A percentile compares a stretch with the other conserved stretches of the same genome.
phyloP scores from a whole-genome alignment of 2,888 invertebrate species.

The Cryptocephalus primarius region DNA sequence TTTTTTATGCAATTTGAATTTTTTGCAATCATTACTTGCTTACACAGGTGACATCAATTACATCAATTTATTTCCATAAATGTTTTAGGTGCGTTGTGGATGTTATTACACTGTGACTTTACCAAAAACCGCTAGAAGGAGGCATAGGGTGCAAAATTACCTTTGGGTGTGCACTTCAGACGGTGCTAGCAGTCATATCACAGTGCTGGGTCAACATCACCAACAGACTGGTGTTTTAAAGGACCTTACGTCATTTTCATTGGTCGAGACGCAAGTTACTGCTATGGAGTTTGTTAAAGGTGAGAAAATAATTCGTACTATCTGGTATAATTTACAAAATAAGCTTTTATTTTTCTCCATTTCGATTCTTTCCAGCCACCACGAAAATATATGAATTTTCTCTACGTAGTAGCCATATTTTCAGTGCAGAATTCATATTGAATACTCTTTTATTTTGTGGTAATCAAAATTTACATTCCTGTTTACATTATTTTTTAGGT shows the following conservation, averaged over 20 bases:
- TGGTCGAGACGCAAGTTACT: conserved; percentile 69
- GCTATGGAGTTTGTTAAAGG: conserved; percentile 80
- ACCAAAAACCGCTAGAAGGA: conserved; percentile 44
- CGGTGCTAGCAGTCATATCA: conserved; percentile 64
- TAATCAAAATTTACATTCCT: too few relatives aligned
- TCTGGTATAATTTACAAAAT: not conserved
- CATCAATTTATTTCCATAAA: conserved; percentile 12
- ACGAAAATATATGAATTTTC: too few relatives aligned
- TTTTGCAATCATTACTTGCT: too few relatives aligned
- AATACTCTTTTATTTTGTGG: too few relatives aligned
- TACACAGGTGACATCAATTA: too few relatives aligned
- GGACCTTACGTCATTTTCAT: conserved; percentile 65
- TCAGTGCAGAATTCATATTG: too few relatives aligned
- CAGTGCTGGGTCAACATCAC: conserved; percentile 63
- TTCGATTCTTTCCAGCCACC: too few relatives aligned
- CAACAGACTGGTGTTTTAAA: conserved; percentile 63
- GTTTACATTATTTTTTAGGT: conserved; percentile 4
- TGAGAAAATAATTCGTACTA: conserved; percentile 2
- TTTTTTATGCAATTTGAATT: too few relatives aligned
- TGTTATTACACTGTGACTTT: conserved; percentile 73
- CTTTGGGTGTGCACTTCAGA: conserved; percentile 86
- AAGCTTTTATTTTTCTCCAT: not conserved
- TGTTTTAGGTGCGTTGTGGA: conserved; percentile 88
- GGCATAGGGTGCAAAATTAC: conserved; percentile 64
- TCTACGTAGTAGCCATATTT: too few relatives aligned